phyloP scores from a whole-genome alignment of 2,797 vertebrate species.

The Tympanoctomys barrerae region DNA sequence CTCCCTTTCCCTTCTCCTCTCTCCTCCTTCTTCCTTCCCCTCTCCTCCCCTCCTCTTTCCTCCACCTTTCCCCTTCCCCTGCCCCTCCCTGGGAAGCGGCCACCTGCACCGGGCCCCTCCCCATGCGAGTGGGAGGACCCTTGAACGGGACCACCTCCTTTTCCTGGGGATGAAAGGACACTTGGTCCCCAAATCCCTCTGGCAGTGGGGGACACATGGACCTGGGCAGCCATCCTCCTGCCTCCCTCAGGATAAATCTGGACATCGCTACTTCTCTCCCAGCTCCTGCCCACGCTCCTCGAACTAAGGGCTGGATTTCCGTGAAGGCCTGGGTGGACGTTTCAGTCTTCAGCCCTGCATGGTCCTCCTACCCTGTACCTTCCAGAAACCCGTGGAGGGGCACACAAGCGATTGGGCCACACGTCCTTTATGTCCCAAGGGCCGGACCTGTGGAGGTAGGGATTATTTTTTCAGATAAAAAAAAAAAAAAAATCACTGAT shows the following conservation, averaged over 20 bases:
- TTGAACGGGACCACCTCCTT: neutral
- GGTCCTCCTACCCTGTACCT: neutral
- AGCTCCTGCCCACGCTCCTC: neutral
- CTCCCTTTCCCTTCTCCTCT: neutral
- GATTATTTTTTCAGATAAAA: neutral
- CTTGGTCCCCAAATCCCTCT: neutral
- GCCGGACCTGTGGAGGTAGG: neutral
- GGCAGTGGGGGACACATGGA: neutral
- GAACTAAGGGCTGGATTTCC: neutral
- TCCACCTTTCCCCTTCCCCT: neutral
- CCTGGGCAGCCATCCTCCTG: neutral
- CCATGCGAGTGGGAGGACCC: neutral
- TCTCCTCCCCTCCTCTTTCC: neutral
- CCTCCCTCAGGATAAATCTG: too few species aligned
- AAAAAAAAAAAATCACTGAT: neutral
- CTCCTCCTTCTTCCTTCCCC: neutral
- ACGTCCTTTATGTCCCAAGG: accelerated
- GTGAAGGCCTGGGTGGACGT: neutral
- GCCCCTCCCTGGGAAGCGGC: neutral
- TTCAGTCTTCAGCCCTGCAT: neutral
- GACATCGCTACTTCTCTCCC: neutral
- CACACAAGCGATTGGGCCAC: neutral
- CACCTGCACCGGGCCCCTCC: neutral
- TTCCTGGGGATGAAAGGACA: too few species aligned
- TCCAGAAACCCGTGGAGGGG: neutral